Evolutionary conservation across 1,140 invertebrate species (phyloP).

Genomic region (Lepidurus couesii): DNA sequence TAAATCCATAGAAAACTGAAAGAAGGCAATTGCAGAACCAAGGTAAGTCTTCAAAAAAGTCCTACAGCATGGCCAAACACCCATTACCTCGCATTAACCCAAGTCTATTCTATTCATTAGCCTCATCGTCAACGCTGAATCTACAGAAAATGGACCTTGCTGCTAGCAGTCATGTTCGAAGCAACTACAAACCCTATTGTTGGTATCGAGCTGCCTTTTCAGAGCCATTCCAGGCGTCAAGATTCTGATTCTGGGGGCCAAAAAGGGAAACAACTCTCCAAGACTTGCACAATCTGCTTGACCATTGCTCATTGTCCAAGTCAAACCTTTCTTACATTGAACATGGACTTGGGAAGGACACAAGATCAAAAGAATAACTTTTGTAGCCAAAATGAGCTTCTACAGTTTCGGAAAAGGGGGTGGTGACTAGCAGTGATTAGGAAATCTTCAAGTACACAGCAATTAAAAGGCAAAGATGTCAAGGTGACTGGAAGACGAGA

Average conservation of each 20-base stretch:
- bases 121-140: conserved; percentile 9
- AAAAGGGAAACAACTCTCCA: neutral
- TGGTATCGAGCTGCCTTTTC: neutral
- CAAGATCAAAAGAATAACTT: neutral
- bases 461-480: conserved; percentile 12
- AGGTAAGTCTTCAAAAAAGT: neutral
- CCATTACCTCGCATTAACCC: conserved; percentile 14
- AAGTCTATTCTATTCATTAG: conserved; percentile 12
- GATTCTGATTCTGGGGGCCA: neutral
- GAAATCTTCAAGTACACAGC: conserved; percentile 5
- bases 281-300: neutral
- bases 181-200: neutral
- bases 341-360: neutral
- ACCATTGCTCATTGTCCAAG: neutral
- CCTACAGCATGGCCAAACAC: neutral
- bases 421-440: neutral
- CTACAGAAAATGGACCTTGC: neutral
- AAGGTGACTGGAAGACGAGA: conserved; percentile 11
- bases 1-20: neutral
- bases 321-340: neutral
- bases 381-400: neutral
- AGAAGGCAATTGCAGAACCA: neutral
- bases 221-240: neutral
- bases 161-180: neutral
- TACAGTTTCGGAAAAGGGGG: neutral